These are phyloP conservation scores for Oceanodroma leucorhoa DNA, from an alignment of 2,797 vertebrate genomes.

Conservation along the genomic window DNA sequence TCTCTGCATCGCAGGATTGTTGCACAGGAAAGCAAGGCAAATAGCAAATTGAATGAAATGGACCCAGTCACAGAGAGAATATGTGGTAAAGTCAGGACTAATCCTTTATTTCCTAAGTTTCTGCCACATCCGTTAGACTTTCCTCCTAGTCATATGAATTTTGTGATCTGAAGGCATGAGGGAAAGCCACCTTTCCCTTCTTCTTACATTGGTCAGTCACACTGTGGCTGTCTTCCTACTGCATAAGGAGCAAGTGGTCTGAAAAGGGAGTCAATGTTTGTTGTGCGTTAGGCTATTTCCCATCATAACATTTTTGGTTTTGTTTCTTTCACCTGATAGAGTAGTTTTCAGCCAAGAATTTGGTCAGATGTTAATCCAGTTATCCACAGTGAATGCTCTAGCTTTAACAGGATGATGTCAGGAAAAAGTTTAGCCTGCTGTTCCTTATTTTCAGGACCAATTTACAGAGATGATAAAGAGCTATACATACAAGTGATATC, in stretches of 20 bases:
- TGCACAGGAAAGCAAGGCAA: constrained; percentile 7
- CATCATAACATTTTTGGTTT: not conserved
- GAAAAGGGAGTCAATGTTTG: not conserved
- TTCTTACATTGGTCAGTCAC: not conserved
- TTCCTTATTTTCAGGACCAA: not conserved
- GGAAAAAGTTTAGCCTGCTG: not conserved
- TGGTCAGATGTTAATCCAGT: not conserved
- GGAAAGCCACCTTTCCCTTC: not conserved
- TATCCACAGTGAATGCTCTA: not conserved
- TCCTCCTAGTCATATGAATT: not conserved
- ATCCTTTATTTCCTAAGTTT: not conserved
- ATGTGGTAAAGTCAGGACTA: not conserved
- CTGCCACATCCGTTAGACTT: not conserved
- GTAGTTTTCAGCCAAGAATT: not conserved
- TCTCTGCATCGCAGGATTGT: not conserved
- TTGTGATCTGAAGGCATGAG: not conserved
- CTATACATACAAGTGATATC: not conserved
- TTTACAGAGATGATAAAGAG: not conserved
- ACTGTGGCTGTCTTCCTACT: not conserved
- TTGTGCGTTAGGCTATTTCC: not conserved
- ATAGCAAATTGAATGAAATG: not conserved
- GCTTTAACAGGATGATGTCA: not conserved
- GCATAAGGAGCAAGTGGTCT: not conserved
- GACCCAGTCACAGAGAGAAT: not conserved
- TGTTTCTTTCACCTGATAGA: not conserved